These are phyloP conservation scores for Tinamus guttatus DNA, from an alignment of 2,113 vertebrate genomes.

Conservation along the genomic window DNA sequence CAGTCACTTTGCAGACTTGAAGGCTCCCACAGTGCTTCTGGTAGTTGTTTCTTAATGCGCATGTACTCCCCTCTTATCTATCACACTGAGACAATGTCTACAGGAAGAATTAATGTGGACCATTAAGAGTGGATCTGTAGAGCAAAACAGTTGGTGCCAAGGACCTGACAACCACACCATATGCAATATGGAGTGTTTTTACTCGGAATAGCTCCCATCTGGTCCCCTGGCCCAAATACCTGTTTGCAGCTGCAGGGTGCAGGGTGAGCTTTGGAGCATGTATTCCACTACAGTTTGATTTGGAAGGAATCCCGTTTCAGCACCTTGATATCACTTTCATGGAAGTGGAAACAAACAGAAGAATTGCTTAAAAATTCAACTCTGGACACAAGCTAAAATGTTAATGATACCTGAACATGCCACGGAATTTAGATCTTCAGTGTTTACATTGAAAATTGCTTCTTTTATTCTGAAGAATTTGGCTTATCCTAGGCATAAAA, in stretches of 20 bases:
- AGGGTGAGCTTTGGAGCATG: not conserved
- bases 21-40: not conserved
- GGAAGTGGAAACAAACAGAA: not conserved
- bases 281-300: not conserved
- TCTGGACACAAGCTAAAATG: not conserved
- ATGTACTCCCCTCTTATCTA: not conserved
- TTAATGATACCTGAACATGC: not conserved
- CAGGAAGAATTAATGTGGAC: not conserved
- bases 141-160: not conserved
- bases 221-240: not conserved
- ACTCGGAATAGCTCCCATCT: not conserved
- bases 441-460: not conserved
- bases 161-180: not conserved
- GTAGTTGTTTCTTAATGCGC: not conserved
- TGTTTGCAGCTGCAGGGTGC: not conserved
- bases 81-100: not conserved
- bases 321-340: not conserved
- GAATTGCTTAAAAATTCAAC: not conserved
- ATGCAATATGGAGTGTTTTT: not conserved
- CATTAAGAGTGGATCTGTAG: not conserved
- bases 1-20: slow-evolving; percentile 7
- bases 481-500: not conserved
- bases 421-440: not conserved
- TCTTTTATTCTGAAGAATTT: not conserved
- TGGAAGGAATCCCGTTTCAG: not conserved